phyloP scores from a whole-genome alignment of 53 echinoderm and acorn worm species.

The Luidia sarsii region DNA sequence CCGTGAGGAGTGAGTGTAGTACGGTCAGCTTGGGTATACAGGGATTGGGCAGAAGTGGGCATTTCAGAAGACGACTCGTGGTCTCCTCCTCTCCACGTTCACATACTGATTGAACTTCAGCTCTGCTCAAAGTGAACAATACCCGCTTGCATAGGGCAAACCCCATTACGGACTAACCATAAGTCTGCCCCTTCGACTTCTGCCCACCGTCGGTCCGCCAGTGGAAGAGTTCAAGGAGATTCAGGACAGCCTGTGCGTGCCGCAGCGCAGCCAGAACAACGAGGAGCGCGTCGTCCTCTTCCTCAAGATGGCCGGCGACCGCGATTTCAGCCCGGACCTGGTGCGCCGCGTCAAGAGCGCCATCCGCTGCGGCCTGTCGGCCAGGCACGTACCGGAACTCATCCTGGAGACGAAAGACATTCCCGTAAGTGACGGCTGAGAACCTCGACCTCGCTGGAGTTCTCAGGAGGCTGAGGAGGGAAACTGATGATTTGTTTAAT shows the following conservation, averaged over 20 bases:
- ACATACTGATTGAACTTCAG: too few relatives aligned
- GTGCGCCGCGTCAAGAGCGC: constrained; percentile 63
- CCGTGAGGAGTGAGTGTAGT: too few relatives aligned
- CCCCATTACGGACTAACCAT: too few relatives aligned
- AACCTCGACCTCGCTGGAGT: too few relatives aligned
- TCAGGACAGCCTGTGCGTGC: constrained; percentile 93
- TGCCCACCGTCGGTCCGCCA: constrained; percentile 15
- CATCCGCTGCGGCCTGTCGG: constrained; percentile 87
- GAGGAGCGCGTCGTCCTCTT: constrained; percentile 95
- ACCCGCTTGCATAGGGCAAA: too few relatives aligned
- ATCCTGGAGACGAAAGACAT: constrained; percentile 91
- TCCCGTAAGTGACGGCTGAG: constrained; percentile 95
- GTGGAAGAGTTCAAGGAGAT: constrained; percentile 92
- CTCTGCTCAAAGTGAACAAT: too few relatives aligned
- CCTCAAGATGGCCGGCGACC: constrained; percentile 78
- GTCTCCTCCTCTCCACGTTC: too few relatives aligned
- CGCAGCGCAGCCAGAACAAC: constrained; percentile 78
- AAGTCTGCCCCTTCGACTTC: not conserved
- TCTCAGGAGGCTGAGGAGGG: too few relatives aligned
- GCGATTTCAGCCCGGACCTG: constrained; percentile 62
- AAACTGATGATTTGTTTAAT: too few relatives aligned
- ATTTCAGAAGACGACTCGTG: too few relatives aligned
- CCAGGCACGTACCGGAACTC: constrained; percentile 86
- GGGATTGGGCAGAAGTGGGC: too few relatives aligned
- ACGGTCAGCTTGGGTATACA: too few relatives aligned